Conservation (phyloP, 2,888 invertebrate genomes). For the Molorchus minor region DNA sequence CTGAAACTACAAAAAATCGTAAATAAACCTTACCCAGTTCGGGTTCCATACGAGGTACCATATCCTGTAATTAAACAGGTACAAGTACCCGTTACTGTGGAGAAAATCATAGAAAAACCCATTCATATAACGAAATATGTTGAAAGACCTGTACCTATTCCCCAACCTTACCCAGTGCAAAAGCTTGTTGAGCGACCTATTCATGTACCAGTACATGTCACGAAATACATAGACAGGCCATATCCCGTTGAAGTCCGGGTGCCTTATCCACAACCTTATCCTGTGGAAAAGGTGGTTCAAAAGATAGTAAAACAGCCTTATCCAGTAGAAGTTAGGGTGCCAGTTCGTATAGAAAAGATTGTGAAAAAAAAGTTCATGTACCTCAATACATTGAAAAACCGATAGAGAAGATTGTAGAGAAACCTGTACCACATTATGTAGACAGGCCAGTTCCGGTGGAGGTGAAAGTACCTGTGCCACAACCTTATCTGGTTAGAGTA, state of each 20-base stretch:
- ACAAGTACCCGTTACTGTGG: constrained; percentile 53
- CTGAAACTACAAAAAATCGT: constrained; percentile 63
- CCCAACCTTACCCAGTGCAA: constrained; percentile 50
- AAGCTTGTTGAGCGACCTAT: constrained; percentile 63
- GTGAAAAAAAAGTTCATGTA: constrained; percentile 68
- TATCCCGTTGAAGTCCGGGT: constrained; percentile 57
- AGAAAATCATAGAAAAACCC: constrained; percentile 57
- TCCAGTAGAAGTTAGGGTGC: constrained; percentile 62
- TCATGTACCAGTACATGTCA: constrained; percentile 65
- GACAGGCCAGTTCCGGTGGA: constrained; percentile 45
- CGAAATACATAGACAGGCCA: constrained; percentile 65
- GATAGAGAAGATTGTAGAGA: constrained; percentile 58
- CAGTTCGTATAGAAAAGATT: constrained; percentile 66
- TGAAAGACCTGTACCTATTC: constrained; percentile 59
- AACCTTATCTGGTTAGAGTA: constrained; percentile 35
- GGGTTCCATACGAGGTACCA: constrained; percentile 52
- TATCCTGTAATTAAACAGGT: constrained; percentile 48
- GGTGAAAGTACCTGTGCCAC: constrained; percentile 42
- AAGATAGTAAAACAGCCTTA: constrained; percentile 54
- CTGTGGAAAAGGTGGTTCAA: constrained; percentile 49
- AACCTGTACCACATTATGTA: constrained; percentile 49
- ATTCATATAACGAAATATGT: constrained; percentile 55
- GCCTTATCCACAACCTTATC: constrained; percentile 59
- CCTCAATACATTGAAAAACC: constrained; percentile 65
- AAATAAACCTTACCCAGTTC: constrained; percentile 55